These are phyloP conservation scores for Pao palembangensis DNA, from an alignment of 2,113 vertebrate species.

Conservation along the genomic window DNA sequence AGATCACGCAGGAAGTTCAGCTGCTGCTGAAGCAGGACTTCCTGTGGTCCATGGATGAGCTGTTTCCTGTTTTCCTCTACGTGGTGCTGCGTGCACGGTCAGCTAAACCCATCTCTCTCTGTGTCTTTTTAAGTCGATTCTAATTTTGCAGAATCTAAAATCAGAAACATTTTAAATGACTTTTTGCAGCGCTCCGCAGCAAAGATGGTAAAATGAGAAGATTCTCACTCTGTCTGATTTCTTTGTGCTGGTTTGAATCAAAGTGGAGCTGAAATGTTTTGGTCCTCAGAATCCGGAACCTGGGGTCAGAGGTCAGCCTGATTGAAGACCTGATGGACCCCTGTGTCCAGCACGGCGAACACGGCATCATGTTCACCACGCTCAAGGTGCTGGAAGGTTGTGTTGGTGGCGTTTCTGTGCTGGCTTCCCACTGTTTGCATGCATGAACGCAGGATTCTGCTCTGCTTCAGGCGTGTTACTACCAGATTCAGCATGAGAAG, in stretches of 20 bases:
- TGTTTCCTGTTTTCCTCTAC: conserved; percentile 97
- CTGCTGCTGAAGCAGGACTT: conserved; percentile 88
- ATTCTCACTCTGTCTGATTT: neutral
- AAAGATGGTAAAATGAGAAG: no score
- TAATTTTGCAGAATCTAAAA: no score
- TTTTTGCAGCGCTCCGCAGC: no score
- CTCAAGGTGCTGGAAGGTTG: conserved; percentile 79
- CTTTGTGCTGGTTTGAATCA: neutral
- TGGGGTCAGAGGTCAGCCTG: conserved; percentile 95
- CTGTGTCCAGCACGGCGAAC: conserved; percentile 93
- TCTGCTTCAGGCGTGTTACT: conserved; percentile 88
- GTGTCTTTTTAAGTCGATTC: no score
- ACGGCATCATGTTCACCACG: conserved; percentile 99
- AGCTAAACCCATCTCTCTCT: conserved; percentile 1
- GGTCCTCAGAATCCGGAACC: conserved; percentile 87
- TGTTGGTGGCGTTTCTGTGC: neutral
- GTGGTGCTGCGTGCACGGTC: conserved; percentile 96
- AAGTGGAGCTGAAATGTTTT: neutral
- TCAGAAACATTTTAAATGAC: no score
- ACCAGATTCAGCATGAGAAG: conserved; percentile 98
- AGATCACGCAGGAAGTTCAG: conserved; percentile 92
- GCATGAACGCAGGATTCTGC: no score
- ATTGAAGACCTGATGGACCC: conserved; percentile 98
- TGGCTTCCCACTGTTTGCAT: neutral
- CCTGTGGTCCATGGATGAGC: conserved; percentile 98